Evolutionary conservation across 1,140 invertebrate genomes (phyloP).

Genomic region (Mycetomoellerius zeteki): DNA sequence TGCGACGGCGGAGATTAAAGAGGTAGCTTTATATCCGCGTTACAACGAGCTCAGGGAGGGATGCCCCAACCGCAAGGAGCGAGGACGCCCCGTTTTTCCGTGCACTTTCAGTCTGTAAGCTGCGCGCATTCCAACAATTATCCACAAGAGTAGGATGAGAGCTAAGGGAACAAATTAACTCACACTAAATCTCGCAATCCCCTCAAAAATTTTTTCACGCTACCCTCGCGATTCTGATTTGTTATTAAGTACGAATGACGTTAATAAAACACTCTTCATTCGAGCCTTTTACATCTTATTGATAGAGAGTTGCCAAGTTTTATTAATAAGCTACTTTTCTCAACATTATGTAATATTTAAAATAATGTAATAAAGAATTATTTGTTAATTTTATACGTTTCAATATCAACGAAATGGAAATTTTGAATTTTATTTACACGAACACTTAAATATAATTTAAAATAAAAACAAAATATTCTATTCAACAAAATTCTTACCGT

Average conservation of each 20-base stretch:
- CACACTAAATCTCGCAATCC: slow-evolving; percentile 28
- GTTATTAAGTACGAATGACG: neutral
- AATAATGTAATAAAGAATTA: neutral
- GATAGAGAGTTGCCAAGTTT: neutral
- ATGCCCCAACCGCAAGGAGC: slow-evolving; percentile 65
- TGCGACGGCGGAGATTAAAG: slow-evolving; percentile 69
- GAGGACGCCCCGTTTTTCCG: slow-evolving; percentile 61
- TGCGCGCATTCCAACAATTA: slow-evolving; percentile 69
- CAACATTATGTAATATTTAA: neutral
- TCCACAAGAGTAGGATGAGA: slow-evolving; percentile 48
- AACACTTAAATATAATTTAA: neutral
- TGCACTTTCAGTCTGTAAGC: slow-evolving; percentile 42
- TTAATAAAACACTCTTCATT: neutral
- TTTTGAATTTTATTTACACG: neutral
- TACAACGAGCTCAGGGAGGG: slow-evolving; percentile 64
- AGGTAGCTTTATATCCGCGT: slow-evolving; percentile 69
- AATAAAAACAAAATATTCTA: slow-evolving; percentile 16
- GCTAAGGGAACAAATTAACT: slow-evolving; percentile 66
- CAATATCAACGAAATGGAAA: neutral
- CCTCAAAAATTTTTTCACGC: neutral
- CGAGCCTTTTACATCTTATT: neutral
- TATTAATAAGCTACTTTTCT: neutral
- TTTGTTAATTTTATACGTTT: slow-evolving; percentile 17
- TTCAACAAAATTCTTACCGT: neutral
- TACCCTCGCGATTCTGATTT: neutral